These are phyloP conservation scores for Amiota communis DNA, from an alignment of 2,888 invertebrate species.

Conservation along the genomic window DNA sequence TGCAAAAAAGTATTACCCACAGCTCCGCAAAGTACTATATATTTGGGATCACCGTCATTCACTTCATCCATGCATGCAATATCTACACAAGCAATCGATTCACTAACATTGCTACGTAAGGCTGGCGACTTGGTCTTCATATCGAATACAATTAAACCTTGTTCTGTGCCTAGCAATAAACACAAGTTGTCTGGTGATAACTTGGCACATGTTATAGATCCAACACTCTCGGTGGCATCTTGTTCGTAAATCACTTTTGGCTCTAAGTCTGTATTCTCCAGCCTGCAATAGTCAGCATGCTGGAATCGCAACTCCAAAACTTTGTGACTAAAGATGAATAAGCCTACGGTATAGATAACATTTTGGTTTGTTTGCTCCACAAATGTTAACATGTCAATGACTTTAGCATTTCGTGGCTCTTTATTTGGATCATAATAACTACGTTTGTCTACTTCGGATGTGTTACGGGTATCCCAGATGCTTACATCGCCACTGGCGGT, in stretches of 20 bases:
- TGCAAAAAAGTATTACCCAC: slow-evolving; percentile 60
- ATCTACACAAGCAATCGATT: slow-evolving; percentile 69
- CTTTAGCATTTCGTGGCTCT: background rate
- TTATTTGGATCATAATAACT: background rate
- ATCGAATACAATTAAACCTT: slow-evolving; percentile 68
- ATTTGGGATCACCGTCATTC: slow-evolving; percentile 52
- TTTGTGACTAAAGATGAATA: slow-evolving; percentile 56
- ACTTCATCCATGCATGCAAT: slow-evolving; percentile 58
- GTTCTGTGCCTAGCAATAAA: slow-evolving; percentile 67
- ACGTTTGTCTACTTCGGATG: slow-evolving; percentile 42
- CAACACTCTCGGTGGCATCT: slow-evolving; percentile 24
- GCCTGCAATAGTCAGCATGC: slow-evolving; percentile 37
- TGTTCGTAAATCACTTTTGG: slow-evolving; percentile 46
- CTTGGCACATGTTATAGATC: slow-evolving; percentile 63
- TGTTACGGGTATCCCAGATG: slow-evolving; percentile 59
- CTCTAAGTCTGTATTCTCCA: background rate
- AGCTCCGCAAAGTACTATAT: slow-evolving; percentile 69
- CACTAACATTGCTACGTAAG: slow-evolving; percentile 69
- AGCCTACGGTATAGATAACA: slow-evolving; percentile 34
- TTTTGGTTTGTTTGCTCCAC: background rate
- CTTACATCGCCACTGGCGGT: slow-evolving; percentile 52
- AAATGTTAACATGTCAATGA: slow-evolving; percentile 8
- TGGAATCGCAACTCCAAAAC: slow-evolving; percentile 56
- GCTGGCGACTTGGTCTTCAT: slow-evolving; percentile 51
- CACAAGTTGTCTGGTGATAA: slow-evolving; percentile 63